phyloP scores from a whole-genome alignment of 2,888 invertebrate species.

The Megamerina dolium region DNA sequence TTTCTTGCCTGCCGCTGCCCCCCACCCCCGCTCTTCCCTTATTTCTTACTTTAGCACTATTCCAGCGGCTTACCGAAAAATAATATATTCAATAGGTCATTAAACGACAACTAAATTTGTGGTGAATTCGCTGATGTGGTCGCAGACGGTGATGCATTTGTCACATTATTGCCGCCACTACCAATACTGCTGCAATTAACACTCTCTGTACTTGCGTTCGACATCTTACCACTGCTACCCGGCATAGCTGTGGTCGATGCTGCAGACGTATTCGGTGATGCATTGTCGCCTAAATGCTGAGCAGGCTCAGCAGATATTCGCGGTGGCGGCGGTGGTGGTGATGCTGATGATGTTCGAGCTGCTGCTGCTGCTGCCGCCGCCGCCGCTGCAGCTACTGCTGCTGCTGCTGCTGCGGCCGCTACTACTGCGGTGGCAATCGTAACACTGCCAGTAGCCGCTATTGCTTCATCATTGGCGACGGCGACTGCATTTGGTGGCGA shows the following conservation, averaged over 20 bases:
- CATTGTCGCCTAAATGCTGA: too few species aligned
- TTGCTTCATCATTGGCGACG: neutral
- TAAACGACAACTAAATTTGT: conserved; percentile 45
- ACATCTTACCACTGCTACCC: too few species aligned
- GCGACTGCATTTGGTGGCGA: neutral
- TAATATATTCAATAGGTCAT: conserved; percentile 43
- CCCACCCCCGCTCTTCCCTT: too few species aligned
- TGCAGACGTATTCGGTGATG: conserved; percentile 23
- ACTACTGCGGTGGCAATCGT: conserved; percentile 9
- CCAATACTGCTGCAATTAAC: too few species aligned
- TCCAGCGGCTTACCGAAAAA: conserved; percentile 42
- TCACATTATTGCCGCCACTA: conserved; percentile 16
- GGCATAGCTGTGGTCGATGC: conserved; percentile 35
- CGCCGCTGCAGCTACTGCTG: neutral
- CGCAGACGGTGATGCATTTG: conserved; percentile 11
- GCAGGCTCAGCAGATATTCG: conserved; percentile 12
- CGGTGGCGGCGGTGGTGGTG: neutral
- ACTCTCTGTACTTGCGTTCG: too few species aligned
- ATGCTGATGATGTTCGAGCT: neutral
- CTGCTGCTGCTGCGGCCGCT: conserved; percentile 3
- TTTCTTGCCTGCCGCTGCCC: too few species aligned
- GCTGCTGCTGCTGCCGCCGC: conserved; percentile 1
- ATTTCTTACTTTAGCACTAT: too few species aligned
- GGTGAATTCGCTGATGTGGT: conserved; percentile 36
- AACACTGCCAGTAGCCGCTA: neutral